These are phyloP conservation scores for Mylabris sibirica DNA, from an alignment of 2,888 invertebrate species.

Conservation along the genomic window DNA sequence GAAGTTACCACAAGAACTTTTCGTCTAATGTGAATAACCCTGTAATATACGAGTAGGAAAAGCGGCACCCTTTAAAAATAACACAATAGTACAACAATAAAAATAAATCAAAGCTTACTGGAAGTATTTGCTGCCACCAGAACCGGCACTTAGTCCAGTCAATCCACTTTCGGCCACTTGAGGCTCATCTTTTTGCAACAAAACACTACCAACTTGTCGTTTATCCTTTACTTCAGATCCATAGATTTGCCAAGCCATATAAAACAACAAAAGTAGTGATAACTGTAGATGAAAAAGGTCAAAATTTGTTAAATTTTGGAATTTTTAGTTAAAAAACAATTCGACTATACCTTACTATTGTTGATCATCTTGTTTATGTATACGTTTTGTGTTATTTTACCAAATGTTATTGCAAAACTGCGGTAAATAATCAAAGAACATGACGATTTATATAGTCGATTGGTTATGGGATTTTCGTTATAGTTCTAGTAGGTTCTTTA, in stretches of 20 bases:
- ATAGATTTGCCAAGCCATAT: slow-evolving; percentile 39
- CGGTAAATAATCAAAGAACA: slow-evolving; percentile 34
- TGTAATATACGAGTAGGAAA: too few species aligned
- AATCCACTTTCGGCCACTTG: slow-evolving; percentile 45
- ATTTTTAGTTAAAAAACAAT: neutral
- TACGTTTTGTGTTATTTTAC: too few species aligned
- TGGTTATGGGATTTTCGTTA: slow-evolving; percentile 40
- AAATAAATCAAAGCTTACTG: slow-evolving; percentile 58
- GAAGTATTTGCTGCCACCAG: slow-evolving; percentile 62
- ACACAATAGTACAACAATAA: neutral
- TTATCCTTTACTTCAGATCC: slow-evolving; percentile 40
- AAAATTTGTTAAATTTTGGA: neutral
- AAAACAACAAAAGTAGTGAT: slow-evolving; percentile 40
- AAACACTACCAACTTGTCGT: slow-evolving; percentile 37
- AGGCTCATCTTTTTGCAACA: slow-evolving; percentile 38
- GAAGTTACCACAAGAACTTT: too few species aligned
- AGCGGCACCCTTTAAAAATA: too few species aligned
- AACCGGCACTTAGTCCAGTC: slow-evolving; percentile 39
- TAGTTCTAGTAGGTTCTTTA: slow-evolving; percentile 44
- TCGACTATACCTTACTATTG: slow-evolving; percentile 43
- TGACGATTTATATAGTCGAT: slow-evolving; percentile 45
- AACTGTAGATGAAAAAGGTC: slow-evolving; percentile 21
- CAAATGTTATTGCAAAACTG: slow-evolving; percentile 19
- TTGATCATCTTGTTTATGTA: slow-evolving; percentile 43
- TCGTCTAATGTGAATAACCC: too few species aligned